Evolutionary conservation across 2,797 vertebrate genomes (phyloP).

Genomic region (Falco concolor): DNA sequence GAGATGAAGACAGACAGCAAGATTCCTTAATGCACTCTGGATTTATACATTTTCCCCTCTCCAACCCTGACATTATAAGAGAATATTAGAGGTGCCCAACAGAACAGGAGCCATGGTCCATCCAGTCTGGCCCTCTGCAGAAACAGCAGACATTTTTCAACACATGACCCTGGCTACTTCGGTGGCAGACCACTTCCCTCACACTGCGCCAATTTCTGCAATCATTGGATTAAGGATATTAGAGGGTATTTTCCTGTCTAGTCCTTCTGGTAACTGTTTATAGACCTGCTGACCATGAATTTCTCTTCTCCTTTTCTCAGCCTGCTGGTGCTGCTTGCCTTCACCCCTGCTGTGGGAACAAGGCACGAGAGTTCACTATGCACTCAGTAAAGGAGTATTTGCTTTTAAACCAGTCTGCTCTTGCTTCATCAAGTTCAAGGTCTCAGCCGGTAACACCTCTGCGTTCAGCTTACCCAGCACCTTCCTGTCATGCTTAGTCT

Average conservation of each 20-base stretch:
- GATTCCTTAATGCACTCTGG: neutral
- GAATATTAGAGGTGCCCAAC: neutral
- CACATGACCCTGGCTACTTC: neutral
- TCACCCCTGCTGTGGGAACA: fast-evolving
- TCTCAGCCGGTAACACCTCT: neutral
- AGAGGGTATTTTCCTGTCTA: neutral
- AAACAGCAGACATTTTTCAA: neutral
- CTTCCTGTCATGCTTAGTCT: neutral
- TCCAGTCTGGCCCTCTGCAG: neutral
- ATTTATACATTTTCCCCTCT: neutral
- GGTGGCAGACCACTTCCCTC: neutral
- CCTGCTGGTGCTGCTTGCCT: neutral
- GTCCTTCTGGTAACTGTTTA: neutral
- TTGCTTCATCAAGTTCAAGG: neutral
- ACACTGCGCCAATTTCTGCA: neutral
- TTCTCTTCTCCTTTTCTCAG: neutral
- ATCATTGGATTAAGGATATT: fast-evolving
- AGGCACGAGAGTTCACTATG: neutral
- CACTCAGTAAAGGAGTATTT: fast-evolving
- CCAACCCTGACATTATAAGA: fast-evolving
- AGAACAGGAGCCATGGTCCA: neutral
- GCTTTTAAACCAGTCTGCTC: neutral
- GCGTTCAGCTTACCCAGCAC: neutral
- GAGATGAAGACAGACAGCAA: neutral
- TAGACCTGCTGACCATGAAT: neutral